Evolutionary conservation across 30 jellyfish, hydroid and myxozoan genomes (phyloP), one percentile per base, ranked within the genome.

Genomic region (Hydractinia echinata): DNA sequence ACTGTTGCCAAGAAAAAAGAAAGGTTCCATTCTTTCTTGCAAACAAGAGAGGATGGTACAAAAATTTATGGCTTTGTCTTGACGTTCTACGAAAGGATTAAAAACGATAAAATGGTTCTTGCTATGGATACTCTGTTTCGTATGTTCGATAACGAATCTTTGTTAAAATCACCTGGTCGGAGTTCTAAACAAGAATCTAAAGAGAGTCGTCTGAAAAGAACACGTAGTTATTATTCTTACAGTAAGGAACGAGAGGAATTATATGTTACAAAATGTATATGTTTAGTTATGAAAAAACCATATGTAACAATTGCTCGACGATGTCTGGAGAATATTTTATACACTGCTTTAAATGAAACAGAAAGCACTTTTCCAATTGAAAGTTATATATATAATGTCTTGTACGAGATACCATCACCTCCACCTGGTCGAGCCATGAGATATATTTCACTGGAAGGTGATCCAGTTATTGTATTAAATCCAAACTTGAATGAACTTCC

Each of bases 41-140:
- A 88, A 66, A 93, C 99, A 13, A 84, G 96, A 21, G 99, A 93
- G 61, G 96, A 93, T 84, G 99, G 99, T 16, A 87, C 96, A 19
- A 87, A 82, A 58, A 84, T 87, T 6, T 93, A 93, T 78, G 96
- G 99, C 9, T 93, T 94, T 66, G 94, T 87, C 7, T 68, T 93
- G 49, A 87, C 99, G 56, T 93, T 93, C 67, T 93, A 53, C 79
- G 99, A 93, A 83, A 60, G 58, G 54, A 91, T 93, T 13, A 68
- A 56, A 76, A 82, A 86, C 73, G 95, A 84, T 44, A 79, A 82
- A 53, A 81, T 93, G 8, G 61, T 83, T 69, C 93, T 87, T 15
- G 96, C 99, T 6, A 87, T 93, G 96, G 76, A 83, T 73, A 85
- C 95, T 69, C 73, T 93, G 51, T 85, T 83, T n/a, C 68, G 58